Percentiles rank a stretch among this genome's conserved stretches.
These are phyloP conservation scores for Piprites chloris DNA, from an alignment of 2,113 vertebrate species.

Conservation along the genomic window DNA sequence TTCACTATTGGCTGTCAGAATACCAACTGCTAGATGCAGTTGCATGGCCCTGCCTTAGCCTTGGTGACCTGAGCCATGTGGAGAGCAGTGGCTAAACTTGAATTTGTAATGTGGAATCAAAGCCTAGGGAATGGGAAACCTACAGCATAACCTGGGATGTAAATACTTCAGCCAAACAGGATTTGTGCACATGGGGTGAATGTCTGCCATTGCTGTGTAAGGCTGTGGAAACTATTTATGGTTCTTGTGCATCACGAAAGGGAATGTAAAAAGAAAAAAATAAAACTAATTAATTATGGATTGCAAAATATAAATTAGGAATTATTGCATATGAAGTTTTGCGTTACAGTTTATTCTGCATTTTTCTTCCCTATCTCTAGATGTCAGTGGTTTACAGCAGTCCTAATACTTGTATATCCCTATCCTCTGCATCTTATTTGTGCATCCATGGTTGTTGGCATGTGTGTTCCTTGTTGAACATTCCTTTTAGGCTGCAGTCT, in stretches of 20 bases:
- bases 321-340: background rate
- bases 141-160: background rate
- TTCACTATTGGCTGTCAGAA: background rate
- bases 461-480: background rate
- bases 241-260: background rate
- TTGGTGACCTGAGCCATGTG: background rate
- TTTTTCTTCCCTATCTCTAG: conserved; percentile 54
- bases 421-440: background rate
- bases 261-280: background rate
- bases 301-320: background rate
- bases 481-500: background rate
- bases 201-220: background rate
- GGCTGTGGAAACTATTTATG: background rate
- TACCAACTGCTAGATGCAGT: background rate
- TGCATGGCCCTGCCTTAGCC: background rate
- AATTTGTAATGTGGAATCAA: background rate
- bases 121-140: background rate
- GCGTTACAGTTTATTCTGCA: conserved; percentile 23
- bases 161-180: background rate
- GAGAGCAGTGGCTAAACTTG: background rate
- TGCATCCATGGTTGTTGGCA: background rate
- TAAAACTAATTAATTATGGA: background rate
- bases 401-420: background rate
- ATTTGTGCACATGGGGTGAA: background rate
- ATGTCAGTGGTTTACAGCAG: conserved; percentile 65